Evolutionary conservation across 1,140 invertebrate species (phyloP), one percentile per base, ranked within the genome.

Genomic region (Bombyx mandarina): DNA sequence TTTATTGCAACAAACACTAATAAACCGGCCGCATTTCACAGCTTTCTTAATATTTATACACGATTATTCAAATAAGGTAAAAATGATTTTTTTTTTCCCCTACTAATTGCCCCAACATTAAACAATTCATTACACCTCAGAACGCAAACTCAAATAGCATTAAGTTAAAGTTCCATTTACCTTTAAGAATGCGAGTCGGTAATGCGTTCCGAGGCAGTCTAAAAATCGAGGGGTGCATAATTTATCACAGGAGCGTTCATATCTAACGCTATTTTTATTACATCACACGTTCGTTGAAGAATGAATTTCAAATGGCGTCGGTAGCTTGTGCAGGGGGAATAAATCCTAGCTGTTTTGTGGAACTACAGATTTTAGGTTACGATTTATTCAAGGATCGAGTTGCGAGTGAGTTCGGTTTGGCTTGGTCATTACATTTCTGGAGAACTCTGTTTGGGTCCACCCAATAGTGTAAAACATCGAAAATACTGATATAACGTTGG

Each of bases 241-340:
- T 86, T 86, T 83, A 86, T 82, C 75, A 83, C 63, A 70, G 63
- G 65, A 69, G 72, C 76, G 69, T 70, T 73, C 63, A 74, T 73
- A 77, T 79, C 76, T 73, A 64, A 71, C 69, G 77, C 68, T 79
- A 85, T 81, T 82, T 85, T 85, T 85, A 85, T 85, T 79, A 82
- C 69, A 83, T 83, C 82, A 85, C 79, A 82, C 82, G 78, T 78
- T 71, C 65, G 55, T 70, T 82, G 79, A 85, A 83, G 80, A 83
- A 85, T 85, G 80, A 85, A 85, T 85, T 82, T 82, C 78, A 82
- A 85, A 85, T 85, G 77, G 71, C 73, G 72, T 74, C 69, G 79
- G 79, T 82, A 82, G 79, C 82, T 85, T 82, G 67, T 73, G 71
- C 71, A 69, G 71, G 78, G 82, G 82, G 78, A 82, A 71, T 77